Evolutionary conservation across 2,113 vertebrate genomes (phyloP).

Genomic region (Callaeas wilsoni): DNA sequence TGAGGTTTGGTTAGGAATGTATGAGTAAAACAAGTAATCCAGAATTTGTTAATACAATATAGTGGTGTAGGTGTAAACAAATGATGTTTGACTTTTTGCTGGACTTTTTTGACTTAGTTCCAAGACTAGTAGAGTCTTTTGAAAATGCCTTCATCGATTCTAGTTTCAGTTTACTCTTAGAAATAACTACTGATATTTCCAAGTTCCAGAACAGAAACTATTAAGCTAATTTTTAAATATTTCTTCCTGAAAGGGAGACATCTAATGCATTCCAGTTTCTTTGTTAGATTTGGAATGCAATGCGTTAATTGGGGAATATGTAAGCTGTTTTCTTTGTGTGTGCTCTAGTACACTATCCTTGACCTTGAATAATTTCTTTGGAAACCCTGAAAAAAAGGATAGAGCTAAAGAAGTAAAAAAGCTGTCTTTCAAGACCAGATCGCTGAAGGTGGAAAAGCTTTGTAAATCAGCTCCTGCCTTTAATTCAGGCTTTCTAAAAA

Average conservation of each 20-base stretch:
- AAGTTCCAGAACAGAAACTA: neutral
- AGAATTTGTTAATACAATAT: neutral
- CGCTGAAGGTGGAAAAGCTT: neutral
- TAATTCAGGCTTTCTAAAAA: neutral
- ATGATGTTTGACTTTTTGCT: neutral
- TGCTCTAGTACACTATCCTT: neutral
- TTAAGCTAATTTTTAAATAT: neutral
- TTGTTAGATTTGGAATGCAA: constrained; percentile 3
- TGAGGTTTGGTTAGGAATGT: constrained; percentile 17
- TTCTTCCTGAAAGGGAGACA: neutral
- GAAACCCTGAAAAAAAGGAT: neutral
- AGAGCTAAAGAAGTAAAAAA: neutral
- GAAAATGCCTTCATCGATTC: neutral
- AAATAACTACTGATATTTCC: neutral
- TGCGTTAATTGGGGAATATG: neutral
- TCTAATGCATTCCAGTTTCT: neutral
- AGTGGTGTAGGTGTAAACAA: neutral
- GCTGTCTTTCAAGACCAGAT: neutral
- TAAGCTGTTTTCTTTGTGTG: neutral
- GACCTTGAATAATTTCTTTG: constrained; percentile 23
- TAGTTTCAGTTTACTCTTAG: neutral
- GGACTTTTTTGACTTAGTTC: neutral
- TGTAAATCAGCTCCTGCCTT: neutral
- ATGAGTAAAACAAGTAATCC: constrained; percentile 14
- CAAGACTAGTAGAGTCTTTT: neutral